Evolutionary conservation across 2,888 invertebrate genomes (phyloP).

Genomic region (Synanthedon andrenaeformis): DNA sequence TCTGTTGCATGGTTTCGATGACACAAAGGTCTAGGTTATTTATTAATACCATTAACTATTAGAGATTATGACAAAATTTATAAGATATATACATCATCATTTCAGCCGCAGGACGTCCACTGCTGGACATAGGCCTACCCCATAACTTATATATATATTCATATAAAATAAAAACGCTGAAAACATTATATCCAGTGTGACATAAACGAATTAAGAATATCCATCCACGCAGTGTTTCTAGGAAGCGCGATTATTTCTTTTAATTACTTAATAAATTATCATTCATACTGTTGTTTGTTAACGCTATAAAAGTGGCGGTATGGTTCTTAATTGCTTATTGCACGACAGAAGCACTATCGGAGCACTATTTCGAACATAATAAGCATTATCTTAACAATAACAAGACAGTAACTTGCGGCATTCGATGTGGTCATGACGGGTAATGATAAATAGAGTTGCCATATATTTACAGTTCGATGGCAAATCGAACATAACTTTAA

Average conservation of each 20-base stretch:
- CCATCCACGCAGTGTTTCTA: not conserved
- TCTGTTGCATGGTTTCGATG: too few species aligned
- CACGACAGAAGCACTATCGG: constrained; percentile 60
- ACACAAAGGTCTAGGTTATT: too few species aligned
- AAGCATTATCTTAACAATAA: constrained; percentile 68
- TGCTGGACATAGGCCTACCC: too few species aligned
- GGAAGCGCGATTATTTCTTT: constrained; percentile 16
- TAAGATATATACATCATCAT: too few species aligned
- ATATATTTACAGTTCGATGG: too few species aligned
- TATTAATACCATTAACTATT: too few species aligned
- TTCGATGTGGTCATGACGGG: constrained; percentile 35
- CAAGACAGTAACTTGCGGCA: constrained; percentile 50
- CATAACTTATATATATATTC: too few species aligned
- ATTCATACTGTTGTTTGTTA: not conserved
- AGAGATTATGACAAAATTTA: too few species aligned
- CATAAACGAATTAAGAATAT: not conserved
- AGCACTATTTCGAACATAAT: constrained; percentile 63
- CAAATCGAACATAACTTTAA: too few species aligned
- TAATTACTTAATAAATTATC: constrained; percentile 1
- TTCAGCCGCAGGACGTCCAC: too few species aligned
- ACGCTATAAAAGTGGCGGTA: constrained; percentile 11
- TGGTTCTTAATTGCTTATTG: constrained; percentile 62
- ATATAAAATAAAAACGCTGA: too few species aligned
- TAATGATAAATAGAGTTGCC: constrained; percentile 4
- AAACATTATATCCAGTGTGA: too few species aligned